phyloP scores from a whole-genome alignment of 2,113 vertebrate genomes.

The Beaufortia kweichowensis region DNA sequence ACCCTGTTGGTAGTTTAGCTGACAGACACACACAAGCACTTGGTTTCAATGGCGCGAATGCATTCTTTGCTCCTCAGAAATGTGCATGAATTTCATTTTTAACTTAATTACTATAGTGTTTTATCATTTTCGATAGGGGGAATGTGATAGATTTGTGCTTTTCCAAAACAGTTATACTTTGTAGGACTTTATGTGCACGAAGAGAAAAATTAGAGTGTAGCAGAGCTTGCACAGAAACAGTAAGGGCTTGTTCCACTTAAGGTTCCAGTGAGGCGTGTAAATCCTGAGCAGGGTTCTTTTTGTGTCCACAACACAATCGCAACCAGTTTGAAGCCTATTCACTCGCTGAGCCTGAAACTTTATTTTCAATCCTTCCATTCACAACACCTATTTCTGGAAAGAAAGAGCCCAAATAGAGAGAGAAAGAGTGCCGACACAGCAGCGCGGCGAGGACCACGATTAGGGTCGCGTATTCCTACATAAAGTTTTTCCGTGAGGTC shows the following conservation, averaged over 20 bases:
- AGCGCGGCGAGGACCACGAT: slow-evolving; percentile 62
- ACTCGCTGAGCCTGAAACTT: slow-evolving; percentile 73
- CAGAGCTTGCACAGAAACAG: slow-evolving; percentile 57
- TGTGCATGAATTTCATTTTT: background rate
- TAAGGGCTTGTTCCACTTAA: slow-evolving; percentile 62
- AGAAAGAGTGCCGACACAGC: slow-evolving; percentile 64
- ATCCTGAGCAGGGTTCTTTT: slow-evolving; percentile 61
- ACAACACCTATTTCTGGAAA: slow-evolving; percentile 44
- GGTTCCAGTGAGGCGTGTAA: slow-evolving; percentile 62
- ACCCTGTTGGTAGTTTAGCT: slow-evolving; percentile 59
- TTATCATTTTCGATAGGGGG: background rate
- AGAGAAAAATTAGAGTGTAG: slow-evolving; percentile 32
- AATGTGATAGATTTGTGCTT: no score
- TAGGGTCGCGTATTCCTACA: slow-evolving; percentile 69
- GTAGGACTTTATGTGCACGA: background rate
- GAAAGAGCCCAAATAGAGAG: slow-evolving; percentile 19
- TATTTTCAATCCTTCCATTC: slow-evolving; percentile 70
- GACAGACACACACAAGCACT: slow-evolving; percentile 47
- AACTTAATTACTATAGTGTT: background rate
- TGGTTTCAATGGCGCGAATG: slow-evolving; percentile 60
- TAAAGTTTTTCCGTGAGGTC: slow-evolving; percentile 77
- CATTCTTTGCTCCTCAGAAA: slow-evolving; percentile 36
- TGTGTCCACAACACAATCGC: slow-evolving; percentile 61
- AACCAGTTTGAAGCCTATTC: slow-evolving; percentile 66
- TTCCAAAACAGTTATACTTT: background rate